Evolutionary conservation across 1,140 invertebrate species (phyloP).

Genomic region (Dreissena rostriformis): DNA sequence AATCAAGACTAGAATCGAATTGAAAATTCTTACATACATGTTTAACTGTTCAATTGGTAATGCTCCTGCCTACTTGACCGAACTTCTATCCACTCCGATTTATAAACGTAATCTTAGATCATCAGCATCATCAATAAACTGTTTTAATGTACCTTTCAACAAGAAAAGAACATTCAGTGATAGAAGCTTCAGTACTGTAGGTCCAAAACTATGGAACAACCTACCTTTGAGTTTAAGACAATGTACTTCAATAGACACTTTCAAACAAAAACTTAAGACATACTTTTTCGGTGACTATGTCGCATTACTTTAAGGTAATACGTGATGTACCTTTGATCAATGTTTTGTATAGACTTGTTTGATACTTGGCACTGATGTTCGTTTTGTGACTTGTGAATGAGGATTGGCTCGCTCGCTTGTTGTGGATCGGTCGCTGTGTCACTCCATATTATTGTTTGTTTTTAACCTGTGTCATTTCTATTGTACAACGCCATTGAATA

Average conservation of each 20-base stretch:
- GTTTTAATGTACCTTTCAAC: not conserved
- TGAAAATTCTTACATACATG: constrained; percentile 10
- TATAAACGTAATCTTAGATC: constrained; percentile 18
- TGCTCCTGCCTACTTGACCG: constrained; percentile 9
- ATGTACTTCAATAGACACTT: not conserved
- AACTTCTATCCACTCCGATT: not conserved
- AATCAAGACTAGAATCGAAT: constrained; percentile 20
- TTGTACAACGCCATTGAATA: constrained; percentile 8
- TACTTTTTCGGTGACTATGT: not conserved
- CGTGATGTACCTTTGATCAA: too few relatives aligned
- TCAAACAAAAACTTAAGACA: not conserved
- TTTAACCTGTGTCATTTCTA: not conserved
- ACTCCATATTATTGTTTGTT: too few relatives aligned
- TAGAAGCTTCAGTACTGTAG: constrained; percentile 7
- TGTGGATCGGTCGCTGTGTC: too few relatives aligned
- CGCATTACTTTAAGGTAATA: too few relatives aligned
- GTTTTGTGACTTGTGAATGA: too few relatives aligned
- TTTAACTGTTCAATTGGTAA: constrained; percentile 15
- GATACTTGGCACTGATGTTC: too few relatives aligned
- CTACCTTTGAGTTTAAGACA: constrained; percentile 9
- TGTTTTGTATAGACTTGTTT: too few relatives aligned
- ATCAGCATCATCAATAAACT: not conserved
- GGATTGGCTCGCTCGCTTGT: too few relatives aligned
- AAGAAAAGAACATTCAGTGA: constrained; percentile 1
- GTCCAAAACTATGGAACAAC: constrained; percentile 13